Evolutionary conservation across 2,888 invertebrate genomes (phyloP), one percentile per base, ranked within the genome.

Genomic region (Polydrusus tereticollis): DNA sequence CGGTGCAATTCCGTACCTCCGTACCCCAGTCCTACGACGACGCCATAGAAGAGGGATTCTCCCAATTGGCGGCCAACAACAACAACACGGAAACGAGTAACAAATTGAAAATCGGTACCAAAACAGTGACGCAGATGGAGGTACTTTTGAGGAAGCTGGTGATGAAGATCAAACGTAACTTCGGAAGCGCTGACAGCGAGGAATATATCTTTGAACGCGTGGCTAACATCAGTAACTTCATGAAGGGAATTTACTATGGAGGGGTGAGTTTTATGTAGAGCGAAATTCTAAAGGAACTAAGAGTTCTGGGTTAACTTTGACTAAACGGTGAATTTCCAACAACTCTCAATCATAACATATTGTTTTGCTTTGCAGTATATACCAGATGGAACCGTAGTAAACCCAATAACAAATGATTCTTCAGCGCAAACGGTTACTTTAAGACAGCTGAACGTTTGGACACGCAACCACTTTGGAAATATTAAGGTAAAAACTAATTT

Each of bases 201-300:
- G 77, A 78, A 4, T 68, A 79, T 21, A 64, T 84, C 6, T 73
- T 77, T n/a, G 66, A 73, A 3, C 78, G 81, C 57, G 73, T 82
- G 1, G 73, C 79, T 5, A 79, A 78, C 26, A 78, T 82, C 68
- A 75, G 77, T 1, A 75, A 73, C 57, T 83, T 84, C 66, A 81
- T 82, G 80, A 75, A 75, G 26, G 74, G 76, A 10, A 68, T 83
- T 12, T 79, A 80, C 73, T 52, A 62, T 10, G 80, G 79, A 67
- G 83, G 80, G 21, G 82, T 83, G 77, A 78, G 80, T 77, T n/a
- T 41, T 36, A 12, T 10, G 5, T 36, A 12, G 2, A 2, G 5
- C n/a, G n/a, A n/a, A n/a, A n/a, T n/a, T n/a, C n/a, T n/a, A n/a
- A n/a, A n/a, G n/a, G n/a, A n/a, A n/a, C n/a, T n/a, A n/a, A n/a